A percentile compares a stretch with the other conserved stretches of the same genome.
Evolutionary conservation across 1,140 invertebrate genomes (phyloP).

Genomic region (Grapholita molesta): DNA sequence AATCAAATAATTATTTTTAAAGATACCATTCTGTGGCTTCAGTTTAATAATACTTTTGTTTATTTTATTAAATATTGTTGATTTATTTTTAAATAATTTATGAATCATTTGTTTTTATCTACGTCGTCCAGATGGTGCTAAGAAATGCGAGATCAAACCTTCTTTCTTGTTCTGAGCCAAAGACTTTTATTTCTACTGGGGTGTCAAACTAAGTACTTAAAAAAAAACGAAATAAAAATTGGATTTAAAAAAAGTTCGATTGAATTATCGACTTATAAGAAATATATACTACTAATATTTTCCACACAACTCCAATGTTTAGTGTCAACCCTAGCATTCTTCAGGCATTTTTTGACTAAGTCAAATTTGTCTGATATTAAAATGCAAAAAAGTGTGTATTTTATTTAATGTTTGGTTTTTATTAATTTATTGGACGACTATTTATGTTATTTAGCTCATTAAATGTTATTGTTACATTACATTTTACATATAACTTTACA

Average conservation of each 20-base stretch:
- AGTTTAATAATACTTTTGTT: not conserved
- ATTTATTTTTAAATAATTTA: slow-evolving; percentile 41
- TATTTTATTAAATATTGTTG: slow-evolving; percentile 32
- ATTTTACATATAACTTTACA: not conserved
- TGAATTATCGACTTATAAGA: too few relatives aligned
- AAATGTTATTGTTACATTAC: not conserved
- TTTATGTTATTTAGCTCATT: not conserved
- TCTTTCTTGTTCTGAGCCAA: slow-evolving; percentile 65
- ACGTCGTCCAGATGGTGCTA: slow-evolving; percentile 69
- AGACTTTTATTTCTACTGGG: slow-evolving; percentile 43
- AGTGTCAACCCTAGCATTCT: too few relatives aligned
- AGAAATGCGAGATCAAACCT: slow-evolving; percentile 40
- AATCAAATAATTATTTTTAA: not conserved
- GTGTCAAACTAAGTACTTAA: slow-evolving; percentile 11
- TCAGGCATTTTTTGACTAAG: too few relatives aligned
- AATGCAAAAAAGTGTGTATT: too few relatives aligned
- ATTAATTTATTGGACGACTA: not conserved
- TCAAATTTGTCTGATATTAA: too few relatives aligned
- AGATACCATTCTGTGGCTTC: not conserved
- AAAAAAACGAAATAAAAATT: not conserved
- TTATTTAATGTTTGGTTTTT: too few relatives aligned
- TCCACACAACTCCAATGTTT: too few relatives aligned
- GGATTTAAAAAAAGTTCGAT: too few relatives aligned
- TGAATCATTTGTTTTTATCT: slow-evolving; percentile 40
- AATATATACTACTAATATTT: too few relatives aligned